A percentile compares a stretch with the other conserved stretches of the same genome.
Conservation (phyloP, 2,888 invertebrate genomes). For the Andrena fulva region DNA sequence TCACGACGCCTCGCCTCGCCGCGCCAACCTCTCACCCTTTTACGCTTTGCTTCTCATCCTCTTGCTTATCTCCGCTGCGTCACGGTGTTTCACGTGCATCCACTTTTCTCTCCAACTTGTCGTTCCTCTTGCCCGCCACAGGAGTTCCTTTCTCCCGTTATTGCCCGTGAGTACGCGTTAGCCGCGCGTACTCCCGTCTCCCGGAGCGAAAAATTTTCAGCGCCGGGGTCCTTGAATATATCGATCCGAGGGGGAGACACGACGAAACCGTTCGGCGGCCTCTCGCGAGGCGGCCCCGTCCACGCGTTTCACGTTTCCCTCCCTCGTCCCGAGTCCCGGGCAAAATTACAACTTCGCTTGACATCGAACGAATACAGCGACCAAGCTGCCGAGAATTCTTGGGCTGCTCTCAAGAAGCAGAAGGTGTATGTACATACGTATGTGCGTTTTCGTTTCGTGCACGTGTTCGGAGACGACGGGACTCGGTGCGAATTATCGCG, state of each 20-base stretch:
- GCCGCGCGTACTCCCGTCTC: neutral
- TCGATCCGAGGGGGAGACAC: constrained; percentile 33
- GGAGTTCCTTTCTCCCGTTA: neutral
- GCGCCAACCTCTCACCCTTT: neutral
- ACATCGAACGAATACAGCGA: no score
- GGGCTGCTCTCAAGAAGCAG: no score
- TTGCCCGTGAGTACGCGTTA: neutral
- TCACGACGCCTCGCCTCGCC: neutral
- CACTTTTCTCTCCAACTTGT: neutral
- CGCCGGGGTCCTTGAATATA: constrained; percentile 52
- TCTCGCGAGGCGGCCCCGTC: neutral
- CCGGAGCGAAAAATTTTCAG: constrained; percentile 30
- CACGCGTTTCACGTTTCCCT: neutral
- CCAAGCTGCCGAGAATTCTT: no score
- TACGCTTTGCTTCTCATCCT: neutral
- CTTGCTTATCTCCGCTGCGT: neutral
- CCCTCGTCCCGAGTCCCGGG: neutral
- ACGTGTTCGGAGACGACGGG: neutral
- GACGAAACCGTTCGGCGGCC: constrained; percentile 20
- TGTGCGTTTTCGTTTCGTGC: neutral
- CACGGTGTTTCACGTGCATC: neutral
- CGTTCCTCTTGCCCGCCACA: neutral
- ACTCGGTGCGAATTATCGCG: neutral
- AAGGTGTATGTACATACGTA: no score
- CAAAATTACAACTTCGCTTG: neutral